Evolutionary conservation across 1,140 invertebrate genomes (phyloP).

Genomic region (Apis cerana): DNA sequence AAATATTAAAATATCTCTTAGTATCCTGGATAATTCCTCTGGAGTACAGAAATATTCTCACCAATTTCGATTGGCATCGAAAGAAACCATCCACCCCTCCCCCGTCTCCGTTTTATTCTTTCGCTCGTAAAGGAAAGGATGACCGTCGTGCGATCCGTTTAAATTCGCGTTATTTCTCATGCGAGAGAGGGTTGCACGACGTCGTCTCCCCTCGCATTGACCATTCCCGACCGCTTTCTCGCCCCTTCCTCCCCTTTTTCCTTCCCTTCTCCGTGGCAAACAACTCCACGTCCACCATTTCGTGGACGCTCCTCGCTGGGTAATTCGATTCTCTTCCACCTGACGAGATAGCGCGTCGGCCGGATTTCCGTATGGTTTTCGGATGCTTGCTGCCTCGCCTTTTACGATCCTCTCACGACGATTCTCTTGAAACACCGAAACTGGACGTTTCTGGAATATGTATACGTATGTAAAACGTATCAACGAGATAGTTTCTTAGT

Average conservation of each 20-base stretch:
- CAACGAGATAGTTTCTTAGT: no score
- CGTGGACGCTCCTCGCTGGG: constrained; percentile 50
- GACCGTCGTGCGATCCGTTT: neutral
- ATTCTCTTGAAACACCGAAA: neutral
- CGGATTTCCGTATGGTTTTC: constrained; percentile 42
- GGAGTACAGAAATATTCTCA: no score
- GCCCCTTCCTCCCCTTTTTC: neutral
- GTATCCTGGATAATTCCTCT: no score
- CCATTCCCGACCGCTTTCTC: constrained; percentile 18
- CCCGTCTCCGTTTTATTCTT: neutral
- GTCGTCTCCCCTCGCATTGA: constrained; percentile 5
- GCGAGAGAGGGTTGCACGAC: neutral
- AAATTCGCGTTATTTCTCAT: constrained; percentile 35
- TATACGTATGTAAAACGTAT: no score
- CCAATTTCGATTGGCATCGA: no score
- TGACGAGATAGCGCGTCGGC: constrained; percentile 47
- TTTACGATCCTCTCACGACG: neutral
- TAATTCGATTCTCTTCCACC: constrained; percentile 57
- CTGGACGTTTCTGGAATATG: no score
- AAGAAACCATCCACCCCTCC: no score
- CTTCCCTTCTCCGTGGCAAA: neutral
- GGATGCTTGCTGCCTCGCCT: neutral
- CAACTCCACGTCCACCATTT: constrained; percentile 51
- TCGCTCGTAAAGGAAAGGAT: constrained; percentile 9
- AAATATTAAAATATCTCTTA: no score